phyloP scores from a whole-genome alignment of 2,797 vertebrate genomes.

The Lepilemur septentrionalis region DNA sequence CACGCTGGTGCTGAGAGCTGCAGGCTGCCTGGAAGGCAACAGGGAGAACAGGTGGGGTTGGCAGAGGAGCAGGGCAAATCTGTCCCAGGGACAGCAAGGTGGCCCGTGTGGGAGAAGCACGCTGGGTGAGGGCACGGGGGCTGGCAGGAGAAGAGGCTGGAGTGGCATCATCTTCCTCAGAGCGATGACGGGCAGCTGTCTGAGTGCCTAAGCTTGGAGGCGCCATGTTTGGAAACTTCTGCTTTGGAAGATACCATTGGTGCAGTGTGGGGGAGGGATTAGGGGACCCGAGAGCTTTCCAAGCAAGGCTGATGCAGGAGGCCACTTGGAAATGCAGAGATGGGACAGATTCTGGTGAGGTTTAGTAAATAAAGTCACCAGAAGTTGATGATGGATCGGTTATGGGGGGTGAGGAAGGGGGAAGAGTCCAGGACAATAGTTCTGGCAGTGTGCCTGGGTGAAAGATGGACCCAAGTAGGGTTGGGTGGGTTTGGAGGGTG shows the following conservation, averaged over 20 bases:
- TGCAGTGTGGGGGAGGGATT: background rate
- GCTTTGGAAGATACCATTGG: background rate
- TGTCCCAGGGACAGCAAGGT: background rate
- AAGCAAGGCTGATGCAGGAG: background rate
- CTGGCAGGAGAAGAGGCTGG: background rate
- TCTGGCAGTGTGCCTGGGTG: background rate
- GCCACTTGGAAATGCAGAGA: background rate
- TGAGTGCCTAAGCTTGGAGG: background rate
- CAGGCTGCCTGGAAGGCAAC: background rate
- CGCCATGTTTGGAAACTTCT: background rate
- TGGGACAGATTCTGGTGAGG: background rate
- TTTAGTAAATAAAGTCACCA: background rate
- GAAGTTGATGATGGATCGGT: background rate
- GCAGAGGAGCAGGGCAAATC: background rate
- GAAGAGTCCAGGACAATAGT: background rate
- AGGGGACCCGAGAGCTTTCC: background rate
- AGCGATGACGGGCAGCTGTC: background rate
- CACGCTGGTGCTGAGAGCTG: background rate
- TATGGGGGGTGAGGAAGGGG: background rate
- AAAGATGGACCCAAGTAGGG: background rate
- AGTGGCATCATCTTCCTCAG: background rate
- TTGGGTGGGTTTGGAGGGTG: background rate
- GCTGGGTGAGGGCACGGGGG: accelerated
- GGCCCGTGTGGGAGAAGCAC: background rate
- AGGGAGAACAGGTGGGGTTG: background rate